phyloP scores from a whole-genome alignment of 1,140 invertebrate species.

The Sitodiplosis mosellana region DNA sequence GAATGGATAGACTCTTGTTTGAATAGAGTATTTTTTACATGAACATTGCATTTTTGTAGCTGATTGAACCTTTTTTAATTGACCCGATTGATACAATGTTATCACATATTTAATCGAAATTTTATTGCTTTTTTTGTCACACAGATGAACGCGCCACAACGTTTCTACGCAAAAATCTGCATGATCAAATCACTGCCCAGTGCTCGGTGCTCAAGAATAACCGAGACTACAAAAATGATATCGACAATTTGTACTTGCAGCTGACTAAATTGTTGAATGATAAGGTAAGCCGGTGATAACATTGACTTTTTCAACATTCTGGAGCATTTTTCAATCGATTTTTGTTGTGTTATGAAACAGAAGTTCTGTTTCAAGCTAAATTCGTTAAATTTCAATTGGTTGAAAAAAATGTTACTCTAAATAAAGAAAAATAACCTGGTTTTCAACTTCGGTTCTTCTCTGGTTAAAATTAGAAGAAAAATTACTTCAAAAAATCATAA shows the following conservation, averaged over 20 bases:
- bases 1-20: background rate
- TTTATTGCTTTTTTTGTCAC: background rate
- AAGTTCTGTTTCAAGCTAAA: too few relatives aligned
- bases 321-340: too few relatives aligned
- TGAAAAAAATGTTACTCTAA: too few relatives aligned
- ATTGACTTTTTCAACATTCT: too few relatives aligned
- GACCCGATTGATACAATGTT: background rate
- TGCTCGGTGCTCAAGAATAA: conserved; percentile 23
- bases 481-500: too few relatives aligned
- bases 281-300: conserved; percentile 24
- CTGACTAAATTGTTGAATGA: conserved; percentile 27
- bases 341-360: too few relatives aligned
- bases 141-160: conserved; percentile 14
- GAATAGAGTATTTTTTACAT: background rate
- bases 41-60: background rate
- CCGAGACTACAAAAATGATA: conserved; percentile 28
- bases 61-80: background rate
- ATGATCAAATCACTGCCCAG: conserved; percentile 27
- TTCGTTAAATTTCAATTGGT: too few relatives aligned
- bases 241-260: conserved; percentile 32
- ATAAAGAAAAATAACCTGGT: too few relatives aligned
- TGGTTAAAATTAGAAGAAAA: too few relatives aligned
- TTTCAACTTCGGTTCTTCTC: too few relatives aligned
- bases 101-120: background rate
- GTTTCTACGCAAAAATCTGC: conserved; percentile 22